A percentile compares a stretch with the other conserved stretches of the same genome.
Conservation (phyloP, 2,888 invertebrate species). For the Erpobdella octoculata region DNA sequence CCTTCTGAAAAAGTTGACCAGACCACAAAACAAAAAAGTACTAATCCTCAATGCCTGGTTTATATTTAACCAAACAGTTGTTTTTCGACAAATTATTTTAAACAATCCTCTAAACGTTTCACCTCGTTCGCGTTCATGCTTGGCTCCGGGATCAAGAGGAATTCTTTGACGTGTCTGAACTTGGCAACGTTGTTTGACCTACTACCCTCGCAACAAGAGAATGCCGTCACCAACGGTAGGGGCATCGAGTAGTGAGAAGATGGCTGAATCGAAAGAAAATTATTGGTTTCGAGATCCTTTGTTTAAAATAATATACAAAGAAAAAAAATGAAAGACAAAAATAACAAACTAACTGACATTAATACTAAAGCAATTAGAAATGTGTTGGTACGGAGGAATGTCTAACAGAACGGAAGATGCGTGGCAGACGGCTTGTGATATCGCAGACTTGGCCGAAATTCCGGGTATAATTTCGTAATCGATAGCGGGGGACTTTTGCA, state of each 20-base stretch:
- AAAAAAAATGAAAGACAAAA: not conserved
- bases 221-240: not conserved
- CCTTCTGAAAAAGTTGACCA: too few relatives aligned
- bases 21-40: too few relatives aligned
- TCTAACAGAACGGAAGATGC: not conserved
- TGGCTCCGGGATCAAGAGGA: conserved; percentile 11
- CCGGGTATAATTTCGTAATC: not conserved
- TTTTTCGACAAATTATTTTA: not conserved
- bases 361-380: conserved; percentile 13
- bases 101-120: not conserved
- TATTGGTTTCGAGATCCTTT: not conserved
- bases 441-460: not conserved
- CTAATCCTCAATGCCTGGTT: too few relatives aligned
- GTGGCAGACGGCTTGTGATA: conserved; percentile 15
- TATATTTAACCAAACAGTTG: not conserved
- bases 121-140: not conserved
- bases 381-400: conserved; percentile 1
- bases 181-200: not conserved
- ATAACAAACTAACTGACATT: not conserved
- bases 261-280: not conserved
- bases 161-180: conserved; percentile 19
- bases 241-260: not conserved
- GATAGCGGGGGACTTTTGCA: not conserved
- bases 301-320: not conserved
- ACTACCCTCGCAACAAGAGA: not conserved